Base-by-base conservation (phyloP, 2,888 invertebrate species). In the Xylota segnis region DNA sequence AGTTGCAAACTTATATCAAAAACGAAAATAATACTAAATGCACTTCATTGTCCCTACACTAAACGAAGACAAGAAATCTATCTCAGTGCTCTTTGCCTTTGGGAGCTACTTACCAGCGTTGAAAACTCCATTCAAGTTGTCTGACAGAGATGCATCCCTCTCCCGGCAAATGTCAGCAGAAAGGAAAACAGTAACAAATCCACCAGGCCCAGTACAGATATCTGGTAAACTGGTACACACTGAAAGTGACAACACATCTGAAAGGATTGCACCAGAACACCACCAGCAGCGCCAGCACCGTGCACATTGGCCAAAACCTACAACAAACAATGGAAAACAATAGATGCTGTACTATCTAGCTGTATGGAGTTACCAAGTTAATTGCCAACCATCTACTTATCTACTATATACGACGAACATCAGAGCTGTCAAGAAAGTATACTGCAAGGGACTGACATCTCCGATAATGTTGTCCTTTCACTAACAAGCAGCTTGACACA, bases 361-460 rank as follows among this genome's bases (percentile, higher is more conserved):
- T 74, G 50, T 50, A 50, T 18, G 37, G 59, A 68, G 68, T 61
- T 52, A 68, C 47, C 34, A 68, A 68, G 59, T 77, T 61, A 77
- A 77, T 77, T 77, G 68, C 27, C 43, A 47, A 63, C 52, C 43
- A 47, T 74, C 52, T 9, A 5, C 7, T 4, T 34, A 7, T 7
- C 10, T 9, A 45, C 10, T 9, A 45, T 1, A 18, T 18, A 34
- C 32, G 34, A 59, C 45, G 40, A 58, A 59, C 16, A 71, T 37
- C 50, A 18, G 7, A 27, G 27, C 29, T 63, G 52, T 61, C 72
- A 74, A 43, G 72, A 32, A 12, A 32, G 18, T 61, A 10, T 59
- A 52, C 9, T 1, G 16, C 59, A 32, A 18, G 59, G 6, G 16
- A 45, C 34, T 58, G 40, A 70, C 56, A 7, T 45, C 18, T 56